phyloP scores from a whole-genome alignment of 2,888 invertebrate species.

The Tipula helvola region DNA sequence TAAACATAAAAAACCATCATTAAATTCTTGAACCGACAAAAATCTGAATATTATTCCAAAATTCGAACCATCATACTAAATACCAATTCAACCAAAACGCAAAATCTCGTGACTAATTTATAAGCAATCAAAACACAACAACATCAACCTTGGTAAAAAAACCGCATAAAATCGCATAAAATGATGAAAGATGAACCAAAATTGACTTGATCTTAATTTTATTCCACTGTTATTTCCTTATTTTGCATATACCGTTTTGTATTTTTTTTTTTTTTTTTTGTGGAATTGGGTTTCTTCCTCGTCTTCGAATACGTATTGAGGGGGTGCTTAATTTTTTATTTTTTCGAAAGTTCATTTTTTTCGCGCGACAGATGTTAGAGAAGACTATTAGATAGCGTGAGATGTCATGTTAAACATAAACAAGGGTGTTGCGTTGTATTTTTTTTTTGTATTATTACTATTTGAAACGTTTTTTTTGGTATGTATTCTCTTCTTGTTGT shows the following conservation, averaged over 20 bases:
- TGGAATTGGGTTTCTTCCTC: neutral
- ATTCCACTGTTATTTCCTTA: neutral
- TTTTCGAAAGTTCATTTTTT: neutral
- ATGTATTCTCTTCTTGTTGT: neutral
- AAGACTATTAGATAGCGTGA: slow-evolving; percentile 10
- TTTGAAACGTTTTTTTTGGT: neutral
- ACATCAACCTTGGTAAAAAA: neutral
- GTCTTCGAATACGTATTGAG: neutral
- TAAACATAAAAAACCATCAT: neutral
- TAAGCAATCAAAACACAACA: neutral
- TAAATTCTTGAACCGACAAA: neutral
- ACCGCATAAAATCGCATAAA: neutral
- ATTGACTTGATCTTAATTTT: slow-evolving; percentile 4
- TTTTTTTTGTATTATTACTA: neutral
- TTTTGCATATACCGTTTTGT: neutral
- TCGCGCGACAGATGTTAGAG: slow-evolving; percentile 10
- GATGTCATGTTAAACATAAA: slow-evolving; percentile 9
- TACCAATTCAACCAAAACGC: neutral
- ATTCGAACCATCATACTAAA: neutral
- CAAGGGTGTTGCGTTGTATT: slow-evolving; percentile 6
- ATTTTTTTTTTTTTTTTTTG: too few relatives aligned
- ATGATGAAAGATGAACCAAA: neutral
- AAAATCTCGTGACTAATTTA: neutral
- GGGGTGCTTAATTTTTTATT: neutral
- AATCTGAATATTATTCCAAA: neutral